Evolutionary conservation across 2,888 invertebrate genomes (phyloP).

Genomic region (Monochamus alternatus): DNA sequence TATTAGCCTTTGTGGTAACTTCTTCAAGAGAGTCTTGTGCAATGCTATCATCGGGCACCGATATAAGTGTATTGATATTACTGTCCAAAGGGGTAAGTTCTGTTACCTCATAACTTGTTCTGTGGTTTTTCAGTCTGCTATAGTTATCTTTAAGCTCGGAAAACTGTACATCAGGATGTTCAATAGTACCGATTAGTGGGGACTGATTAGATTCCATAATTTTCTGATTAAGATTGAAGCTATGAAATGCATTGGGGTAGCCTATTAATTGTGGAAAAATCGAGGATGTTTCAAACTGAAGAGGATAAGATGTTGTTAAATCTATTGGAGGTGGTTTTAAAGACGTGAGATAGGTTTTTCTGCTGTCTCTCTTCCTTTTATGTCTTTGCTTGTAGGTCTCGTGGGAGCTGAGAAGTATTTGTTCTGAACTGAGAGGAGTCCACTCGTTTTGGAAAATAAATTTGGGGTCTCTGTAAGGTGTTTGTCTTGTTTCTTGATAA

Average conservation of each 20-base stretch:
- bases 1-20: not conserved
- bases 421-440: conserved; percentile 26
- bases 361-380: conserved; percentile 21
- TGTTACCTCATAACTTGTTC: conserved; percentile 34
- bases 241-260: conserved; percentile 1
- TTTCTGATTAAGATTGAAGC: conserved; percentile 17
- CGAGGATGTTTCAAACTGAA: conserved; percentile 22
- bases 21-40: conserved; percentile 14
- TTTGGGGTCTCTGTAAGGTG: conserved; percentile 4
- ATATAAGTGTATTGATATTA: conserved; percentile 24
- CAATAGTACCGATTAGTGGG: conserved; percentile 34
- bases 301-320: conserved; percentile 27
- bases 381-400: not conserved
- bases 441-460: conserved; percentile 20
- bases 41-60: conserved; percentile 37
- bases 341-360: conserved; percentile 10
- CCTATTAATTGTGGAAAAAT: conserved; percentile 12
- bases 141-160: conserved; percentile 11
- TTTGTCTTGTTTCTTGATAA: conserved; percentile 8
- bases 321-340: conserved; percentile 30
- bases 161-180: conserved; percentile 29
- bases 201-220: conserved; percentile 29
- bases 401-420: not conserved
- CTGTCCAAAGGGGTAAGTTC: conserved; percentile 23
- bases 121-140: conserved; percentile 39